Conservation (phyloP, 2,797 vertebrate species). For the Dromococcyx pavoninus region DNA sequence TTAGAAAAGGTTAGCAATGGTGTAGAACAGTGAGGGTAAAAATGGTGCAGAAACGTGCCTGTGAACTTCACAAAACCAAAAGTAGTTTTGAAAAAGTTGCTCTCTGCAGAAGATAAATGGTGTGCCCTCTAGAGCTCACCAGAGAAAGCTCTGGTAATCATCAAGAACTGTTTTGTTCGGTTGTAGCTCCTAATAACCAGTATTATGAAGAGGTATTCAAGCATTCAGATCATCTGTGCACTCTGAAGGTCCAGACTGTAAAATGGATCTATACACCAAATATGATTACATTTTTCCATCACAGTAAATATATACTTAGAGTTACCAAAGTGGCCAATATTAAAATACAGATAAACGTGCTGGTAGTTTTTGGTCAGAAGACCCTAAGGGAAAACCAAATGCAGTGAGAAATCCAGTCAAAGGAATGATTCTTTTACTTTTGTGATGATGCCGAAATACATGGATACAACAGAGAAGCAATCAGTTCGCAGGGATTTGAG, state of each 20-base stretch:
- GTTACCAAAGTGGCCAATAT: background rate
- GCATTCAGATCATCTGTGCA: background rate
- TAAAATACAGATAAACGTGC: background rate
- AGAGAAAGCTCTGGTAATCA: background rate
- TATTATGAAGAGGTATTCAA: background rate
- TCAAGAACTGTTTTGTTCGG: too few species aligned
- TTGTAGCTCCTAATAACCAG: background rate
- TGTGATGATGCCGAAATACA: rapidly evolving
- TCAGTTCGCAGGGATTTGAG: background rate
- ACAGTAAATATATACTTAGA: background rate
- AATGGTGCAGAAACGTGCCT: background rate
- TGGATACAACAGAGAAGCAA: background rate
- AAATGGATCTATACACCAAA: too few species aligned
- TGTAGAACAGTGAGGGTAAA: background rate
- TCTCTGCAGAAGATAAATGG: background rate
- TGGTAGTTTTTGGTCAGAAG: background rate
- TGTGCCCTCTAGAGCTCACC: constrained; percentile 59
- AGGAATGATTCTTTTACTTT: background rate
- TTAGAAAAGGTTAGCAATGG: background rate
- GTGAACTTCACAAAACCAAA: background rate
- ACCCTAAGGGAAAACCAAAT: background rate
- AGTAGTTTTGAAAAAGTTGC: background rate
- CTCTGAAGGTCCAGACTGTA: too few species aligned
- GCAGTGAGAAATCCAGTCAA: background rate
- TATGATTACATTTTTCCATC: background rate